Base-by-base conservation (phyloP, 2,797 vertebrate species). In the Discoglossus pictus region DNA sequence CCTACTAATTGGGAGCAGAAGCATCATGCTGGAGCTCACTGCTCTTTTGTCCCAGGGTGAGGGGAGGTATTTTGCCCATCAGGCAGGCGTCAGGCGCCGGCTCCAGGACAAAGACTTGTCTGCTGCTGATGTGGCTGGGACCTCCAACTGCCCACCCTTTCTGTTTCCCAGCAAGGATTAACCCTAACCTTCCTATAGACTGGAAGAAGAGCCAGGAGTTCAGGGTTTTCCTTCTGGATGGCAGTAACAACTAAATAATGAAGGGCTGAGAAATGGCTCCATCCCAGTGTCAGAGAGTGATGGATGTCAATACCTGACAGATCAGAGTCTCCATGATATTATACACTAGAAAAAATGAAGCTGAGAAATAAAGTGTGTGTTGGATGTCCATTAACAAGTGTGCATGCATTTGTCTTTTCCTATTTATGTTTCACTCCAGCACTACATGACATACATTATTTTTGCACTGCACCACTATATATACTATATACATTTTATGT, bases 91-190 rank as follows among this genome's bases (percentile, higher is more conserved):
- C 80, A 88, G 91, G 85, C 85, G 89, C 89, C 89, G 82, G 83
- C 85, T 80, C 76, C 76, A 34, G 69, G 87, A 89, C 86, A 90
- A 91, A 90, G 86, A 81, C 71, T 82, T 88, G 88, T 92, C 89
- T 84, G 78, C 85, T 79, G 79, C 87, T 87, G 71, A 58, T 77
- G 71, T 73, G 74, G 74, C 86, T 84, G 74, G 83, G 79, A 84
- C 82, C 85, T 89, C 86, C 73, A 74, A 75, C 76, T 77, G 76
- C 76, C 66, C 78, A 75, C 78, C 76, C 74, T 35, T 38, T 48
- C 61, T 67, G 72, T 65, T 72, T 74, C 74, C 84, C 81, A 73
- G 69, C 55, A 51, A 52, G 42, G 34, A 20, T 88, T 90, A 86
- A 89, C 88, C 84, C 85, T 85, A 88, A 84, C 82, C 11, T 62